Evolutionary conservation across 2,888 invertebrate genomes (phyloP).

Genomic region (Brachyopa scutellaris): DNA sequence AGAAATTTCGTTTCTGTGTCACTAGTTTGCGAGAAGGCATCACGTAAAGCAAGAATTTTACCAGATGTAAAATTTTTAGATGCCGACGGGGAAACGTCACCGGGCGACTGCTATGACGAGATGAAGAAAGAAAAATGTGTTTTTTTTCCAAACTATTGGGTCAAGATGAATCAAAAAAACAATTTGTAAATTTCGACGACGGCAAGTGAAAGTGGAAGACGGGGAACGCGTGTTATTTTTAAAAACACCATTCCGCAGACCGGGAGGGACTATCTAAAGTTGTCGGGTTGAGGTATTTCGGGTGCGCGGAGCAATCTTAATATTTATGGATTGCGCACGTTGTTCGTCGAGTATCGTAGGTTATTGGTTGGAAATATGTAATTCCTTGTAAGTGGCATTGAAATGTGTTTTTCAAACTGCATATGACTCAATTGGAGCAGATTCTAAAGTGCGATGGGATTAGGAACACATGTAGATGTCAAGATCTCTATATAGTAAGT

Average conservation of each 20-base stretch:
- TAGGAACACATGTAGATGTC: too few relatives aligned
- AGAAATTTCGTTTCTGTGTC: constrained; percentile 78
- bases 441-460: background rate
- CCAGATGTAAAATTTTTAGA: constrained; percentile 75
- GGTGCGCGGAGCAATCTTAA: constrained; percentile 1
- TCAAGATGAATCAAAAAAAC: constrained; percentile 48
- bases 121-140: constrained; percentile 1
- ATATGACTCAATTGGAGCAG: constrained; percentile 3
- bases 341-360: constrained; percentile 3
- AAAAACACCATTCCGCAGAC: constrained; percentile 1
- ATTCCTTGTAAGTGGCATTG: constrained; percentile 28
- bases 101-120: constrained; percentile 52
- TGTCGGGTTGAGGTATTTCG: constrained; percentile 18
- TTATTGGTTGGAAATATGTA: constrained; percentile 30
- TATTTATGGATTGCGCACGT: background rate
- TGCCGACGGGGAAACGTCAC: constrained; percentile 65
- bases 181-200: constrained; percentile 5
- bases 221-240: constrained; percentile 1
- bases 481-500: too few relatives aligned
- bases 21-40: constrained; percentile 81
- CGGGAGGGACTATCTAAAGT: constrained; percentile 48
- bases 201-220: constrained; percentile 47
- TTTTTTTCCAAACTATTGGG: constrained; percentile 38
- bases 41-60: constrained; percentile 78
- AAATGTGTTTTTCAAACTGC: background rate